phyloP scores from a whole-genome alignment of 2,113 vertebrate species.

The Ailurus styani region DNA sequence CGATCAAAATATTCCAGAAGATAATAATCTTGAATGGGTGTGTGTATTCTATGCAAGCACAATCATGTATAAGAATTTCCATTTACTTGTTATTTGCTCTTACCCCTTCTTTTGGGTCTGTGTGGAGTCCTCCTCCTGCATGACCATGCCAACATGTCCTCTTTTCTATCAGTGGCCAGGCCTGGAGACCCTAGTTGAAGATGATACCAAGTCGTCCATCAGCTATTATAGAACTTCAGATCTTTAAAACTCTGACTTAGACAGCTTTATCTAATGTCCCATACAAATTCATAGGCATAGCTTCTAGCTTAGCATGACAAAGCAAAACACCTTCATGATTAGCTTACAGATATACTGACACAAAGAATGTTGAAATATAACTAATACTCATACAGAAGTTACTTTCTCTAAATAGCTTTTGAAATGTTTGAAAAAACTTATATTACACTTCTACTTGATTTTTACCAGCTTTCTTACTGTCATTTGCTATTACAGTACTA shows the following conservation, averaged over 20 bases:
- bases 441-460: background rate
- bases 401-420: conserved; percentile 29
- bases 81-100: conserved; percentile 65
- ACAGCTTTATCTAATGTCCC: background rate
- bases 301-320: background rate
- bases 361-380: conserved; percentile 29
- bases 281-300: conserved; percentile 15
- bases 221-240: conserved; percentile 46
- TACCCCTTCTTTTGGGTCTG: conserved; percentile 97
- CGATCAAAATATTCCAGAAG: conserved; percentile 9
- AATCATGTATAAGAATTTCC: background rate
- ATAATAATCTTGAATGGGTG: background rate
- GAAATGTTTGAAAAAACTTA: conserved; percentile 21
- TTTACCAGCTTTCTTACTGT: background rate
- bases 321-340: conserved; percentile 1
- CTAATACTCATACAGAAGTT: conserved; percentile 15
- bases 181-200: conserved; percentile 82
- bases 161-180: conserved; percentile 84
- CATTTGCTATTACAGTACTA: background rate
- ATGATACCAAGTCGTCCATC: conserved; percentile 47
- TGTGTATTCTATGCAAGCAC: background rate
- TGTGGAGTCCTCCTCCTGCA: conserved; percentile 91
- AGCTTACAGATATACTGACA: conserved; percentile 8
- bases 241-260: background rate
- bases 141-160: conserved; percentile 95